Evolutionary conservation across 2,888 invertebrate genomes (phyloP).

Genomic region (Ferrisia virgata): DNA sequence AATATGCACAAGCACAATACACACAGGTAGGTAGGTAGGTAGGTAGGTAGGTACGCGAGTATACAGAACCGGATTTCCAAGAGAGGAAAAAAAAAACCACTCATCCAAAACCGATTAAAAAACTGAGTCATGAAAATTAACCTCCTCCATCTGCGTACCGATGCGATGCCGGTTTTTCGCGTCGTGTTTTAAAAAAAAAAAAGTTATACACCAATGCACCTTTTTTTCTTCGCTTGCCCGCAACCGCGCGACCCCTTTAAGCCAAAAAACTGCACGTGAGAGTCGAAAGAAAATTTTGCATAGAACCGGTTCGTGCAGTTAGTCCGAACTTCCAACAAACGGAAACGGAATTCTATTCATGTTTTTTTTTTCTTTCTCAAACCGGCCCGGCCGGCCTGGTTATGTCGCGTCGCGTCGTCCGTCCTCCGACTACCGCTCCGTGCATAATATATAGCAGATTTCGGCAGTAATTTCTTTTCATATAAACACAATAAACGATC

Average conservation of each 20-base stretch:
- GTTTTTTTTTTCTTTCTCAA: background rate
- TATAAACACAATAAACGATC: no score
- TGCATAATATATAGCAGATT: background rate
- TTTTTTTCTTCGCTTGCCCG: background rate
- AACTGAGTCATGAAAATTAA: background rate
- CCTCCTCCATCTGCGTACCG: background rate
- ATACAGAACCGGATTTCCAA: background rate
- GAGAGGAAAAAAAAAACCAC: background rate
- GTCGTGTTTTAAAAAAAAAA: background rate
- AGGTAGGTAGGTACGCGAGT: background rate
- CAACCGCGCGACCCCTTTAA: no score
- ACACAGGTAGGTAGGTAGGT: no score
- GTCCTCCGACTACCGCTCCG: no score
- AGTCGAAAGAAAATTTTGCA: conserved; percentile 6
- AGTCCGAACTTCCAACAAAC: background rate
- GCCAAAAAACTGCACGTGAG: background rate
- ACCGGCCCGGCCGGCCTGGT: background rate
- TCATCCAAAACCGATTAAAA: background rate
- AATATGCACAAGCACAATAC: background rate
- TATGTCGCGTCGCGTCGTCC: no score
- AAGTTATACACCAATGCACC: background rate
- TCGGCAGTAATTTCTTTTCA: conserved; percentile 21
- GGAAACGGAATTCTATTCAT: conserved; percentile 19
- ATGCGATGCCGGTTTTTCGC: background rate
- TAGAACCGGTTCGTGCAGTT: background rate